Conservation (phyloP, 2,797 vertebrate genomes). For the Phoeniculus purpureus region DNA sequence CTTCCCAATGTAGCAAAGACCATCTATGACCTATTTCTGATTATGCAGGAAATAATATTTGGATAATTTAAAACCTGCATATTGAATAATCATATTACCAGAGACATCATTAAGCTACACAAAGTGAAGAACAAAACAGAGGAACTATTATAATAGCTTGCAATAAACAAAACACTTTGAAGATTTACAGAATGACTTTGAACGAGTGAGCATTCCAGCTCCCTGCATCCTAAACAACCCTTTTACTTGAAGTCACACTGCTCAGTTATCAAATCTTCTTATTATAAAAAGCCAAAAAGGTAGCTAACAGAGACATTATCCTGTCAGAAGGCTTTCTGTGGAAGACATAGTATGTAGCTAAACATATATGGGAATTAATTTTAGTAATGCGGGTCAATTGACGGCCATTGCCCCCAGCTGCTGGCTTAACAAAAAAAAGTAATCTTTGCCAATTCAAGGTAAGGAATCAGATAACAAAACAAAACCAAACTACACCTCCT, state of each 20-base stretch:
- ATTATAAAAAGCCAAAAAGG: background rate
- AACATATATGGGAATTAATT: background rate
- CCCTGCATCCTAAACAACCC: background rate
- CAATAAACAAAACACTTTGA: background rate
- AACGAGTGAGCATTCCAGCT: background rate
- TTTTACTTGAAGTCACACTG: background rate
- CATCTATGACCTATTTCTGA: background rate
- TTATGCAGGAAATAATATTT: background rate
- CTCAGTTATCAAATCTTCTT: background rate
- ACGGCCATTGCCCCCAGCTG: background rate
- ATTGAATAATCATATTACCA: background rate
- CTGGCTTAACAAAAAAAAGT: background rate
- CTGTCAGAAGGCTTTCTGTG: background rate
- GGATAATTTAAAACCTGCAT: background rate
- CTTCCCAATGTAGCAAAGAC: background rate
- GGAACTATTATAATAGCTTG: background rate
- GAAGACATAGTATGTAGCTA: background rate
- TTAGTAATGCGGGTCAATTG: background rate
- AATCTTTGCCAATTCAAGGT: background rate
- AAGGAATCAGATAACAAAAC: background rate
- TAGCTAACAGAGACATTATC: background rate
- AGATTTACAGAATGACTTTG: background rate
- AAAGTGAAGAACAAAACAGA: background rate
- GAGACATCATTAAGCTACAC: background rate
- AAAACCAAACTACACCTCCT: rapidly evolving